A percentile compares a stretch with the other conserved stretches of the same genome.
Conservation (phyloP, 2,113 vertebrate species). For the Egretta garzetta region DNA sequence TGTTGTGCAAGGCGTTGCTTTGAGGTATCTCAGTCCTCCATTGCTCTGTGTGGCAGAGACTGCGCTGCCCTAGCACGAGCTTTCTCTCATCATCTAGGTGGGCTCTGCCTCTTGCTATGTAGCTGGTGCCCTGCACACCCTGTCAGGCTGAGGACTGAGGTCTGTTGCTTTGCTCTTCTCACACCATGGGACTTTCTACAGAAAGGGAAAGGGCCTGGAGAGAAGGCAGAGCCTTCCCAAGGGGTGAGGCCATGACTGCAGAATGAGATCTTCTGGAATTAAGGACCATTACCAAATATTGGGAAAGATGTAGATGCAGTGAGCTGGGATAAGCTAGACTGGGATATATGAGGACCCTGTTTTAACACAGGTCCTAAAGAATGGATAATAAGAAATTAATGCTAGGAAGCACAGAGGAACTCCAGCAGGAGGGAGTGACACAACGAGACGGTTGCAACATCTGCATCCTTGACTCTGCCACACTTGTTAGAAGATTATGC, state of each 20-base stretch:
- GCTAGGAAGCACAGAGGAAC: background rate
- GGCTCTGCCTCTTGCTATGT: background rate
- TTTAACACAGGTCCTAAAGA: background rate
- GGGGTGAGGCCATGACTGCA: fast-evolving
- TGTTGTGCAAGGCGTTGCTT: background rate
- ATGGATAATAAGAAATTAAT: background rate
- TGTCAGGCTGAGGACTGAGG: background rate
- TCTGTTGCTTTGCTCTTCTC: background rate
- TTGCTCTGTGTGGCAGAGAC: background rate
- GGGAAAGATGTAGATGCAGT: background rate
- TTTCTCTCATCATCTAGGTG: background rate
- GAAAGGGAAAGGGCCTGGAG: background rate
- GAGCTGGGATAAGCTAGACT: background rate
- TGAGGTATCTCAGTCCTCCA: background rate
- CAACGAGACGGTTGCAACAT: background rate
- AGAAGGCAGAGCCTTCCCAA: background rate
- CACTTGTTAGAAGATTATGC: background rate
- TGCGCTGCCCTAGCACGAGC: fast-evolving
- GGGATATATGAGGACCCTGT: background rate
- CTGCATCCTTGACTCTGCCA: background rate
- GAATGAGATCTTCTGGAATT: background rate
- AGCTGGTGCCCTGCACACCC: background rate
- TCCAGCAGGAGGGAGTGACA: background rate
- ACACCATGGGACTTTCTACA: background rate
- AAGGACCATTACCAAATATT: background rate